Base-by-base conservation (phyloP, 64 coral and sea anemone genomes). In the Pocillopora verrucosa region DNA sequence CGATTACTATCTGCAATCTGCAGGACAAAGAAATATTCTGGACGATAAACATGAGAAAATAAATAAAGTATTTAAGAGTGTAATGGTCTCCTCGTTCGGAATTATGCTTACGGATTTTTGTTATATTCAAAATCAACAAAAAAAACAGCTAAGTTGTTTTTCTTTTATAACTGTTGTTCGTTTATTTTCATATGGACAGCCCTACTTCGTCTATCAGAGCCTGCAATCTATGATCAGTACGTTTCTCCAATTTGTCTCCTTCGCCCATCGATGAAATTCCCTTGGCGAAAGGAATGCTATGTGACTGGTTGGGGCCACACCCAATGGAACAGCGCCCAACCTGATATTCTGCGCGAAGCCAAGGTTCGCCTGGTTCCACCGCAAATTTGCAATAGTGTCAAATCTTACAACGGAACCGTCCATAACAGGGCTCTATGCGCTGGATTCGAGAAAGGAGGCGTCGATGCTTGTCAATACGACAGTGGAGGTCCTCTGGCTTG, bases 381-480 rank as follows among this genome's bases (percentile, higher is more conserved):
- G 12, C 74, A 51, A 37, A 79, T 95, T 70, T 95, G 94, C 24
- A 95, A 95, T 72, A 30, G 67, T 19, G 94, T 10, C 10, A 60
- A 73, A 14, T 95, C 94, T 34, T 95, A 95, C 62, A 92, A 95
- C 10, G 94, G 94, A 1, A 92, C 89, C 59, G 89, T 95, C 82
- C 94, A 95, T 67, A 73, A 59, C 61, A 91, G 94, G 36, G 94
- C 89, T 35, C 79, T 95, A 34, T 95, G 94, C 62, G 94, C 94
- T 19, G 94, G 94, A 9, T 95, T 92, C 85, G 83, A 92, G 60
- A 73, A 92, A 79, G 94, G 94, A 10, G 89, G 85, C n/a, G 79
- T 95, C 35, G 94, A 95, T 61, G 89, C 94, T 61, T 95, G 94
- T 34, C 94, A 95, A 16, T 95, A 88, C 57, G 94, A 95, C 61